phyloP scores from a whole-genome alignment of 1,140 invertebrate species.

The Drosophila punjabiensis region DNA sequence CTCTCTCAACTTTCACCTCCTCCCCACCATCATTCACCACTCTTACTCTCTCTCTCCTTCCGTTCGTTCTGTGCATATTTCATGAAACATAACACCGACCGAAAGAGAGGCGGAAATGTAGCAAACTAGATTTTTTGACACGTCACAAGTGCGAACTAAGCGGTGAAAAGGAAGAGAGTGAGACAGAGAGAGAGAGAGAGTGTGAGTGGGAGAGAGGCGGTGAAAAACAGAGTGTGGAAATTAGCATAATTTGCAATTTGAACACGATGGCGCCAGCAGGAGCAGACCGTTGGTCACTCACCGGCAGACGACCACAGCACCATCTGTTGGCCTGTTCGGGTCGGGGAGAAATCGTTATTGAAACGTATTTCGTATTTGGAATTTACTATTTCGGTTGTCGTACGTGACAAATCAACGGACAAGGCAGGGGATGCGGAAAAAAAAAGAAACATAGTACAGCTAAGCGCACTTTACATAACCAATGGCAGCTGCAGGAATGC shows the following conservation, averaged over 20 bases:
- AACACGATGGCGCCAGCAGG: slow-evolving; percentile 63
- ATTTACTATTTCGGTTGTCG: slow-evolving; percentile 22
- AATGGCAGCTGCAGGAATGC: slow-evolving; percentile 35
- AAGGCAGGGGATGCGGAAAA: not conserved
- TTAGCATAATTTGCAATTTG: slow-evolving; percentile 80
- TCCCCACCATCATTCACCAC: not conserved
- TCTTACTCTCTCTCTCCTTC: not conserved
- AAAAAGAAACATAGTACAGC: slow-evolving; percentile 44
- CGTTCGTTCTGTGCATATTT: slow-evolving; percentile 50
- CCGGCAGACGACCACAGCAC: slow-evolving; percentile 29
- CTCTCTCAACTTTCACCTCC: not conserved
- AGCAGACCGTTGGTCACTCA: slow-evolving; percentile 50
- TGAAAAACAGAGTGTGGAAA: slow-evolving; percentile 35
- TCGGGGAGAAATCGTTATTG: slow-evolving; percentile 55
- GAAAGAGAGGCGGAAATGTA: slow-evolving; percentile 36
- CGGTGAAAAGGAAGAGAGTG: not conserved
- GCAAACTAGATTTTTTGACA: slow-evolving; percentile 73
- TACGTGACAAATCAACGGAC: slow-evolving; percentile 77
- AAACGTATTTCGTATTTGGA: slow-evolving; percentile 49
- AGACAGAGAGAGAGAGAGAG: not conserved
- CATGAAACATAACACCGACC: slow-evolving; percentile 71
- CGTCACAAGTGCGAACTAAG: slow-evolving; percentile 51
- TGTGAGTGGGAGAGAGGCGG: not conserved
- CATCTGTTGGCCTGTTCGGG: slow-evolving; percentile 48
- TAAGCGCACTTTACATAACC: slow-evolving; percentile 76